Conservation (phyloP, 2,113 vertebrate genomes). For the Grus americana region DNA sequence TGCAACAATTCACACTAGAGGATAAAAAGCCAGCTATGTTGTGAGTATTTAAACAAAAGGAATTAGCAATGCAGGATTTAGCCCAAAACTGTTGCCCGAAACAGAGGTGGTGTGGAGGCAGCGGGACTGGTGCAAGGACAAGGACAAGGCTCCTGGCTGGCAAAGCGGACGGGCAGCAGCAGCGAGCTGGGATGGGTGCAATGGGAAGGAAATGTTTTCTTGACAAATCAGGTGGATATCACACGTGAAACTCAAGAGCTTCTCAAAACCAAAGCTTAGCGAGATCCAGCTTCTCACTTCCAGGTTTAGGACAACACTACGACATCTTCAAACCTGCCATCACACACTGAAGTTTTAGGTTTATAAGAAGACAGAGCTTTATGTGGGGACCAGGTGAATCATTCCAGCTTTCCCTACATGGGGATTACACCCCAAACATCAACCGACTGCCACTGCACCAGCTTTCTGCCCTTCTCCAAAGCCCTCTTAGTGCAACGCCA, state of each 20-base stretch:
- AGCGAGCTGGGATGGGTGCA: neutral
- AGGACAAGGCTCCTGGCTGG: neutral
- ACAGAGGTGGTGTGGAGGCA: neutral
- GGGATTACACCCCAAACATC: neutral
- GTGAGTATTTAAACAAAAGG: neutral
- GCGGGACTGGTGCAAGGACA: neutral
- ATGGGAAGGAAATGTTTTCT: neutral
- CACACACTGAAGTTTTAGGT: neutral
- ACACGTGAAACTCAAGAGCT: neutral
- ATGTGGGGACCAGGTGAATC: accelerated
- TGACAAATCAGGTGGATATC: neutral
- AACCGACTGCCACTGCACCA: neutral
- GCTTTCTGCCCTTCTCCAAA: neutral
- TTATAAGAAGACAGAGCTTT: neutral
- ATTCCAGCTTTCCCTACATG: neutral
- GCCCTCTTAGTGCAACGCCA: neutral
- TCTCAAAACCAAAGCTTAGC: neutral
- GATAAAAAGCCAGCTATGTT: neutral
- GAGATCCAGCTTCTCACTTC: neutral
- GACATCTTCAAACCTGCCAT: neutral
- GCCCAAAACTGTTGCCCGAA: neutral
- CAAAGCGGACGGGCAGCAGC: neutral
- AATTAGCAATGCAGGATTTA: neutral
- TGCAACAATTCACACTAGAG: neutral
- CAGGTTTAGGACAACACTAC: neutral